phyloP scores from a whole-genome alignment of 2,797 vertebrate genomes.

The Ataeniobius toweri region DNA sequence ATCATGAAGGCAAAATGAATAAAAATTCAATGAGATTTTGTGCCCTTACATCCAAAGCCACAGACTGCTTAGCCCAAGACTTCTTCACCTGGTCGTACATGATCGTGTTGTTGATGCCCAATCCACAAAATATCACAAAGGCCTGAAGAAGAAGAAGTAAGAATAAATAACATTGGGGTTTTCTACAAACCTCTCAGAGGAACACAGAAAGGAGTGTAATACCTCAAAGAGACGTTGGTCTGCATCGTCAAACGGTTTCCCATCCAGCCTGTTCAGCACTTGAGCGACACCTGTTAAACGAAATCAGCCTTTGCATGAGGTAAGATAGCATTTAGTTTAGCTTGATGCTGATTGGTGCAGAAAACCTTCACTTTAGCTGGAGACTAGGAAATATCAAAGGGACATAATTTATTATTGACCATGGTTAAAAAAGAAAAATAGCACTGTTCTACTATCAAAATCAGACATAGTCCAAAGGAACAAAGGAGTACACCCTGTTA shows the following conservation, averaged over 20 bases:
- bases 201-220: slow-evolving; percentile 13
- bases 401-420: not conserved
- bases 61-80: slow-evolving; percentile 98
- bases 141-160: slow-evolving; percentile 79
- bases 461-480: not conserved
- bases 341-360: slow-evolving; percentile 12
- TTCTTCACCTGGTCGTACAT: slow-evolving; percentile 99
- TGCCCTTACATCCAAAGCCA: slow-evolving; percentile 95
- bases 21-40: not conserved
- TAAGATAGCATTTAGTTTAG: slow-evolving; percentile 8
- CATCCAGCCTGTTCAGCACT: slow-evolving; percentile 95
- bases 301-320: slow-evolving; percentile 23
- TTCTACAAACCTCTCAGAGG: not conserved
- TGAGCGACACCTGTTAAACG: slow-evolving; percentile 90
- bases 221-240: slow-evolving; percentile 99
- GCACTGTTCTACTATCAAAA: not conserved
- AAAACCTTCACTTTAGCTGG: not conserved
- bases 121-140: slow-evolving; percentile 98
- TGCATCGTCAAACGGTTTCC: slow-evolving; percentile 95
- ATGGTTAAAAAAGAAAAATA: not conserved
- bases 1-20: not conserved
- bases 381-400: slow-evolving; percentile 5
- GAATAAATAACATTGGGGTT: slow-evolving; percentile 6
- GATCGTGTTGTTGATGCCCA: slow-evolving; percentile 99
- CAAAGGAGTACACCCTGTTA: not conserved